These are phyloP conservation scores for Okamejei kenojei DNA, from an alignment of 2,797 vertebrate species.

Conservation along the genomic window DNA sequence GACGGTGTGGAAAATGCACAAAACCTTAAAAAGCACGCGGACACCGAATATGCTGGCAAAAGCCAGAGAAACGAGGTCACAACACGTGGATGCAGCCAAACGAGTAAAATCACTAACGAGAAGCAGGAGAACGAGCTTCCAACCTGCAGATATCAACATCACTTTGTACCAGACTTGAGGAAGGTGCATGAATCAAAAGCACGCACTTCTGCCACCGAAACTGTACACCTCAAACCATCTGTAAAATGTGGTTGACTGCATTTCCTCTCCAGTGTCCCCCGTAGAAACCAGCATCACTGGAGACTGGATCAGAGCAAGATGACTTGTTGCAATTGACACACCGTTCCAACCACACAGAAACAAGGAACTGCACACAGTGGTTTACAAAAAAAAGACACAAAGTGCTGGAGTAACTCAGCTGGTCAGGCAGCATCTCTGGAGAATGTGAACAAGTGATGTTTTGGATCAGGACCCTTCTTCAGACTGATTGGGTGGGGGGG, in stretches of 20 bases:
- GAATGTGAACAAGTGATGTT: too few species aligned
- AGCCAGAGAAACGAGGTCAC: background rate
- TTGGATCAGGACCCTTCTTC: too few species aligned
- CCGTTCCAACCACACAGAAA: background rate
- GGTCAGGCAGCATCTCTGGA: too few species aligned
- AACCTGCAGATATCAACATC: background rate
- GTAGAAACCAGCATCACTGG: background rate
- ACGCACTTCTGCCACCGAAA: conserved; percentile 8
- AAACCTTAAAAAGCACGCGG: background rate
- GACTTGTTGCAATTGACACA: background rate
- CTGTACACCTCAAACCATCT: background rate
- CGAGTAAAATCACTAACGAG: too few species aligned
- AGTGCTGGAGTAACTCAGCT: too few species aligned
- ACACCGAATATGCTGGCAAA: background rate
- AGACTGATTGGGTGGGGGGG: too few species aligned
- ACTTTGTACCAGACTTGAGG: background rate
- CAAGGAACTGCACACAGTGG: too few species aligned
- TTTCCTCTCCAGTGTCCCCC: background rate
- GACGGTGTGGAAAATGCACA: background rate
- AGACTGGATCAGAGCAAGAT: background rate
- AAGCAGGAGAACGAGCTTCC: background rate
- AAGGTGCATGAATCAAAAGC: conserved; percentile 9
- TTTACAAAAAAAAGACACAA: too few species aligned
- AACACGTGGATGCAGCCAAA: background rate
- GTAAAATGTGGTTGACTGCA: background rate